Evolutionary conservation across 1,140 invertebrate genomes (phyloP).

Genomic region (Drosophila oshimai): DNA sequence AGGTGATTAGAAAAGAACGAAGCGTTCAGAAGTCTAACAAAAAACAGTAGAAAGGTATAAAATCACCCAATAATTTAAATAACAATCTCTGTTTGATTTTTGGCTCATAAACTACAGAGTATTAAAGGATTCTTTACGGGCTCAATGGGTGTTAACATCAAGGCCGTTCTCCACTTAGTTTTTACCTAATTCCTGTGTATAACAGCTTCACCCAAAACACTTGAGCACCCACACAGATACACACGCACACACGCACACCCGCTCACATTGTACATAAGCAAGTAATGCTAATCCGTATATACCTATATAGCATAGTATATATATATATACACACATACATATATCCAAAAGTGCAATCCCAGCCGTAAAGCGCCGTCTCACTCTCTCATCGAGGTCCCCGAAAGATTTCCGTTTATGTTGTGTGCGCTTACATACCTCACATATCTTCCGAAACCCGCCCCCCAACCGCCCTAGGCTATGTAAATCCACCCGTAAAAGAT

Average conservation of each 20-base stretch:
- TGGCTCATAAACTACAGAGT: too few species aligned
- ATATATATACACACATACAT: not conserved
- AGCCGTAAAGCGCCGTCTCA: not conserved
- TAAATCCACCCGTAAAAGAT: not conserved
- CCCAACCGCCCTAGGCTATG: not conserved
- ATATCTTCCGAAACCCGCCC: not conserved
- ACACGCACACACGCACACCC: not conserved
- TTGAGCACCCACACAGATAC: not conserved
- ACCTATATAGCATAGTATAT: not conserved
- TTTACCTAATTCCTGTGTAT: slow-evolving; percentile 16
- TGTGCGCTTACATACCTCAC: not conserved
- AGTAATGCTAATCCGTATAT: slow-evolving; percentile 8
- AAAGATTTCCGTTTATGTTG: slow-evolving; percentile 2
- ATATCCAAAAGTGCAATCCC: slow-evolving; percentile 12
- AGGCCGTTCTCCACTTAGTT: not conserved
- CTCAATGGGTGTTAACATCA: not conserved
- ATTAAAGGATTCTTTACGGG: too few species aligned
- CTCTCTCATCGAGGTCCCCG: not conserved
- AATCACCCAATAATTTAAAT: too few species aligned
- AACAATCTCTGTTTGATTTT: too few species aligned
- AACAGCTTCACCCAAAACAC: slow-evolving; percentile 6
- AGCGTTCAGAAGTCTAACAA: too few species aligned
- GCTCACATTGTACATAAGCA: slow-evolving; percentile 20
- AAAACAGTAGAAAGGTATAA: too few species aligned
- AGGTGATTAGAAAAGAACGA: too few species aligned